phyloP scores from a whole-genome alignment of 2,113 vertebrate genomes.

The Coptodon rendalli region DNA sequence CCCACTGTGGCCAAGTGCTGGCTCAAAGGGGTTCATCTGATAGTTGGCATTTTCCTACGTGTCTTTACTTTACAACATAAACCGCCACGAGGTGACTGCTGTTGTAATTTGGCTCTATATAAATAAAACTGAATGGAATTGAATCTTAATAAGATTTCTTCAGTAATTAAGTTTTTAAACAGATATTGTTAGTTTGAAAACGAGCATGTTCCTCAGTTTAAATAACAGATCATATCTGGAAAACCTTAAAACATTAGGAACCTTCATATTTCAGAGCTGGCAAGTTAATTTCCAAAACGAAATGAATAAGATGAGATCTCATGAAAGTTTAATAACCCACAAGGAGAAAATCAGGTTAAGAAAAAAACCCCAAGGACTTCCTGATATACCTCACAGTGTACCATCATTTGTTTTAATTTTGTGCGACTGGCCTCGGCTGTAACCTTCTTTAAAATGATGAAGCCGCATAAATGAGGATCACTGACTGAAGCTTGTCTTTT shows the following conservation, averaged over 20 bases:
- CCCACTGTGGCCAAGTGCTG: neutral
- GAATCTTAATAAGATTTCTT: neutral
- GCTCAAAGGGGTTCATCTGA: neutral
- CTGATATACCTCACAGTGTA: neutral
- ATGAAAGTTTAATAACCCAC: neutral
- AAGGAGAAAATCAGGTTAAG: neutral
- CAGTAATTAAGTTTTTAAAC: neutral
- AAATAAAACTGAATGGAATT: neutral
- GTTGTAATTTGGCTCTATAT: neutral
- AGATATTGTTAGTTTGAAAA: neutral
- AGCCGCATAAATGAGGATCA: neutral
- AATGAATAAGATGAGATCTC: neutral
- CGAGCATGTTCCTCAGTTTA: neutral
- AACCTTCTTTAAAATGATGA: neutral
- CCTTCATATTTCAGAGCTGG: neutral
- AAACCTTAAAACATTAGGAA: neutral
- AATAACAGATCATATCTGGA: neutral
- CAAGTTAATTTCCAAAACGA: neutral
- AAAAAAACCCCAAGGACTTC: neutral
- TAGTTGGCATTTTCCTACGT: neutral
- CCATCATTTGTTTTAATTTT: neutral
- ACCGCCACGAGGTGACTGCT: neutral
- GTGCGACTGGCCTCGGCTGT: neutral
- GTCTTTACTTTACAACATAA: neutral
- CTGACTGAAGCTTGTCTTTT: neutral